These are phyloP conservation scores for Hipposideros armiger DNA, from an alignment of 2,113 vertebrate genomes.

Conservation along the genomic window DNA sequence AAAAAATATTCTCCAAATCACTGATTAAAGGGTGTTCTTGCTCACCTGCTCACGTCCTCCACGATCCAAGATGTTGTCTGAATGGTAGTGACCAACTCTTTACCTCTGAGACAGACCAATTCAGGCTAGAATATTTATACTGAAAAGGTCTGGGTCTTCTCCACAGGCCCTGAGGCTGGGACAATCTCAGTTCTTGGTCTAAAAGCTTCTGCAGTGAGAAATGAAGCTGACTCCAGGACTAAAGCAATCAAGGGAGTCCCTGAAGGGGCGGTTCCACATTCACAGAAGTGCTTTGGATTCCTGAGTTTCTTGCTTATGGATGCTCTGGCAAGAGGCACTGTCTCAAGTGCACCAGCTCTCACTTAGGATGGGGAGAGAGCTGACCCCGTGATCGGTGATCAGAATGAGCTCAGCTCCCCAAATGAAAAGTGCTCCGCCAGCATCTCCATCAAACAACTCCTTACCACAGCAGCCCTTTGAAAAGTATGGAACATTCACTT, in stretches of 20 bases:
- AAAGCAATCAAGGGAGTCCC: not conserved
- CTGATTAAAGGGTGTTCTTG: not conserved
- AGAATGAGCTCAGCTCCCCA: not conserved
- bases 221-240: not conserved
- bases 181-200: not conserved
- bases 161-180: not conserved
- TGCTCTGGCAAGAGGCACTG: not conserved
- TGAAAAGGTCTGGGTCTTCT: not conserved
- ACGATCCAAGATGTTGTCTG: not conserved
- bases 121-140: not conserved
- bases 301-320: not conserved
- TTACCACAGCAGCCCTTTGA: not conserved
- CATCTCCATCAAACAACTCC: not conserved
- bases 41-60: not conserved
- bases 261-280: not conserved
- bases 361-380: not conserved
- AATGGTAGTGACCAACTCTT: not conserved
- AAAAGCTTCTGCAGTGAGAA: not conserved
- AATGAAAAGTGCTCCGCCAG: not conserved
- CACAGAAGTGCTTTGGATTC: conserved; percentile 21
- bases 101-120: not conserved
- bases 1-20: not conserved
- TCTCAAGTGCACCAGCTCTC: not conserved
- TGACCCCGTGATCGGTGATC: not conserved
- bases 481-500: not conserved